phyloP scores from a whole-genome alignment of 2,797 vertebrate genomes.

The Poeciliopsis gracilis region DNA sequence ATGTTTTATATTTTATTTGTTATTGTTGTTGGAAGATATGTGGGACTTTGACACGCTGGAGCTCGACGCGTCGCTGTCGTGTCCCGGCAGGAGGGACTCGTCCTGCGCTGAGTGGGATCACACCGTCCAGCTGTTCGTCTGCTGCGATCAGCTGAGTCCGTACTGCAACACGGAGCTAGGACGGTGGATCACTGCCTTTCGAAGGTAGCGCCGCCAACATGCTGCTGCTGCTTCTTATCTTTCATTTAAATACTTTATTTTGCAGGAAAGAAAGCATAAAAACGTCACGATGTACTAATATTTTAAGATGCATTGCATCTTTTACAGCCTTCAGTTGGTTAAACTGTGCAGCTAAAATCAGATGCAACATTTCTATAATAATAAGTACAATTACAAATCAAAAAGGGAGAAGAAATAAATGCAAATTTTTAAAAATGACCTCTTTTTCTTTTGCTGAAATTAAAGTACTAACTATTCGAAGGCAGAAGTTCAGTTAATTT shows the following conservation, averaged over 20 bases:
- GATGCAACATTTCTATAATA: background rate
- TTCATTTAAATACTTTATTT: background rate
- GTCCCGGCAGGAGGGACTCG: constrained; percentile 76
- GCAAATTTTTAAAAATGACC: too few species aligned
- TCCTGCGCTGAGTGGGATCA: constrained; percentile 84
- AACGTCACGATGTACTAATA: background rate
- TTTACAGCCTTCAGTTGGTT: background rate
- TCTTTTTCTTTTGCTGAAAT: background rate
- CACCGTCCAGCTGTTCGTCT: constrained; percentile 82
- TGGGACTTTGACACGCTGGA: constrained; percentile 68
- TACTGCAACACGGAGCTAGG: constrained; percentile 80
- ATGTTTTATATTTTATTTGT: background rate
- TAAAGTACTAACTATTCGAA: background rate
- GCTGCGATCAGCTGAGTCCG: constrained; percentile 68
- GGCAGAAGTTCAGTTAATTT: background rate
- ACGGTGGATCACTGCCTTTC: constrained; percentile 85
- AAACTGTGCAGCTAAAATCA: background rate
- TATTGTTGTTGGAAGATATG: constrained; percentile 49
- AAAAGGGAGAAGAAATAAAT: too few species aligned
- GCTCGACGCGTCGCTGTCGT: constrained; percentile 80
- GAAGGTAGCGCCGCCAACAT: constrained; percentile 65
- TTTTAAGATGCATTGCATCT: background rate
- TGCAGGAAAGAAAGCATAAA: background rate
- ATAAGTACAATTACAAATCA: too few species aligned
- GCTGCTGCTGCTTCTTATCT: background rate